Conservation (phyloP, 1,140 invertebrate species). For the Drosophila tropicalis region DNA sequence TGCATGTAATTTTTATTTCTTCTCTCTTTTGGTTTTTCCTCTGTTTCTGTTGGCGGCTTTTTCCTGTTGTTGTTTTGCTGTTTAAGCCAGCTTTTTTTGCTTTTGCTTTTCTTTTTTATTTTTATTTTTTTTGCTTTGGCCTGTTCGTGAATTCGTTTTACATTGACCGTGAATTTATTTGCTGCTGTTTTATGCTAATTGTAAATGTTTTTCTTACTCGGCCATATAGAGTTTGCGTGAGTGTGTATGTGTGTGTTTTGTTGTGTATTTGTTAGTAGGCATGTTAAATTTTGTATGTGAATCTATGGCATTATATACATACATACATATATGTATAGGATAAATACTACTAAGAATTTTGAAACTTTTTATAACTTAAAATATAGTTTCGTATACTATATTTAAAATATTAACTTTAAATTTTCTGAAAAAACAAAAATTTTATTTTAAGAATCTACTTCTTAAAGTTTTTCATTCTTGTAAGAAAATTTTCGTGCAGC, state of each 20-base stretch:
- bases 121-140: conserved; percentile 16
- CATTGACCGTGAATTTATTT: conserved; percentile 75
- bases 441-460: too few relatives aligned
- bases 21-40: conserved; percentile 4
- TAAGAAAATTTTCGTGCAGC: too few relatives aligned
- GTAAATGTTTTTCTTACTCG: conserved; percentile 32
- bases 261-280: background rate
- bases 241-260: too few relatives aligned
- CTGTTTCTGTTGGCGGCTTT: conserved; percentile 26
- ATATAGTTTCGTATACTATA: too few relatives aligned
- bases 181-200: conserved; percentile 51
- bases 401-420: too few relatives aligned
- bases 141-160: conserved; percentile 54
- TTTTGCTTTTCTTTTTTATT: conserved; percentile 9
- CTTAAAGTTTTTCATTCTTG: too few relatives aligned
- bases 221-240: conserved; percentile 1
- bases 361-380: too few relatives aligned
- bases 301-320: too few relatives aligned
- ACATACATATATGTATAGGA: too few relatives aligned
- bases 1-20: background rate
- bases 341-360: too few relatives aligned
- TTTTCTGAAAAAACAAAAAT: too few relatives aligned
- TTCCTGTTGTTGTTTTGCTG: conserved; percentile 8
- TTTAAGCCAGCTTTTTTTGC: conserved; percentile 9
- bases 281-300: too few relatives aligned